A percentile compares a stretch with the other conserved stretches of the same genome.
phyloP scores from a whole-genome alignment of 2,888 invertebrate species.

The Galerucella nymphaeae region DNA sequence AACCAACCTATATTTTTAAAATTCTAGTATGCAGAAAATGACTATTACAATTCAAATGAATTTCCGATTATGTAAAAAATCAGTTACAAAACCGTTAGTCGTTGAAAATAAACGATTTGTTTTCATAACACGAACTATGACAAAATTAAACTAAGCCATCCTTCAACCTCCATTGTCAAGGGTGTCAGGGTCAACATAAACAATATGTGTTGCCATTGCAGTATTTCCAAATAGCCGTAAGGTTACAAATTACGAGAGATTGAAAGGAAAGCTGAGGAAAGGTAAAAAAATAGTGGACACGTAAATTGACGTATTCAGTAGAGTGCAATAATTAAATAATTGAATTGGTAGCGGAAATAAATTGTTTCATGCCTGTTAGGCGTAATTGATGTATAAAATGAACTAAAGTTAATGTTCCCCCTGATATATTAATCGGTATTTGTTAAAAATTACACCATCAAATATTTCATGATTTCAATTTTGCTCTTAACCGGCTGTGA shows the following conservation, averaged over 20 bases:
- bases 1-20: conserved; percentile 30
- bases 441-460: conserved; percentile 11
- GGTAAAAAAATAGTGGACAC: not conserved
- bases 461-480: conserved; percentile 8
- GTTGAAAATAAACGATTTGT: conserved; percentile 22
- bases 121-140: conserved; percentile 35
- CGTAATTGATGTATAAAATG: conserved; percentile 3
- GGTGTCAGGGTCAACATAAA: conserved; percentile 37
- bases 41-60: conserved; percentile 34
- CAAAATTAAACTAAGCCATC: conserved; percentile 31
- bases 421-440: conserved; percentile 7
- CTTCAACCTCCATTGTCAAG: conserved; percentile 38
- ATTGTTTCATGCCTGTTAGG: conserved; percentile 13
- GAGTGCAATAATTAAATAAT: not conserved
- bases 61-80: conserved; percentile 39
- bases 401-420: not conserved
- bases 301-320: not conserved
- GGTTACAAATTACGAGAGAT: not conserved
- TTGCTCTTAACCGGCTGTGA: not conserved
- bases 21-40: conserved; percentile 26
- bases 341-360: conserved; percentile 9
- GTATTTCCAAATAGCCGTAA: conserved; percentile 7
- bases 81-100: conserved; percentile 35
- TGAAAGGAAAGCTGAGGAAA: conserved; percentile 1
- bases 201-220: conserved; percentile 6